phyloP scores from a whole-genome alignment of 2,888 invertebrate species.

The Athrips mouffetella region DNA sequence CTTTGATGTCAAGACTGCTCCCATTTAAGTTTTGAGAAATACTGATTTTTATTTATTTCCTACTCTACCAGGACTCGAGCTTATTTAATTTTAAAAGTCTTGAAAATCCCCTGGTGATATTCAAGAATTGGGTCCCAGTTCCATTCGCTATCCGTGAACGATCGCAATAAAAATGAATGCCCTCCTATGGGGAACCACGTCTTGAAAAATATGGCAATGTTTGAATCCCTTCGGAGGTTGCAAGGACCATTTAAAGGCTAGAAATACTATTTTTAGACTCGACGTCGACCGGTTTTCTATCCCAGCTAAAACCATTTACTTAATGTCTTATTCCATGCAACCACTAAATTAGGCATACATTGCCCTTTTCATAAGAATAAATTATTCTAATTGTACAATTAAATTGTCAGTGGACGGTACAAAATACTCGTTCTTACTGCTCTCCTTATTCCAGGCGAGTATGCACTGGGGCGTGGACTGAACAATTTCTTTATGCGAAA shows the following conservation, averaged over 20 bases:
- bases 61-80: too few relatives aligned
- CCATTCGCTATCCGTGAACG: conserved; percentile 10
- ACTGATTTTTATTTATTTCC: too few relatives aligned
- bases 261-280: conserved; percentile 29
- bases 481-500: conserved; percentile 10
- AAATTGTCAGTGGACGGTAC: conserved; percentile 34
- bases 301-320: conserved; percentile 23
- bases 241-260: conserved; percentile 19
- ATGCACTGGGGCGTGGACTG: conserved; percentile 26
- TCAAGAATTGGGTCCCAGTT: neutral
- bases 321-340: conserved; percentile 33
- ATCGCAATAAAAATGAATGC: conserved; percentile 10
- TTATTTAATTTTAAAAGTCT: too few relatives aligned
- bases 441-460: neutral
- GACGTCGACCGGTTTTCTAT: conserved; percentile 31
- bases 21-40: too few relatives aligned
- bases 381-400: conserved; percentile 28
- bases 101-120: too few relatives aligned
- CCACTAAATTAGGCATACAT: conserved; percentile 9
- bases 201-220: conserved; percentile 16
- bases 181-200: conserved; percentile 16
- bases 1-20: too few relatives aligned
- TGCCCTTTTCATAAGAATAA: conserved; percentile 21
- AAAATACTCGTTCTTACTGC: conserved; percentile 27
- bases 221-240: conserved; percentile 21